These are phyloP conservation scores for Hyalella azteca DNA, from an alignment of 2,888 invertebrate genomes.

Conservation along the genomic window DNA sequence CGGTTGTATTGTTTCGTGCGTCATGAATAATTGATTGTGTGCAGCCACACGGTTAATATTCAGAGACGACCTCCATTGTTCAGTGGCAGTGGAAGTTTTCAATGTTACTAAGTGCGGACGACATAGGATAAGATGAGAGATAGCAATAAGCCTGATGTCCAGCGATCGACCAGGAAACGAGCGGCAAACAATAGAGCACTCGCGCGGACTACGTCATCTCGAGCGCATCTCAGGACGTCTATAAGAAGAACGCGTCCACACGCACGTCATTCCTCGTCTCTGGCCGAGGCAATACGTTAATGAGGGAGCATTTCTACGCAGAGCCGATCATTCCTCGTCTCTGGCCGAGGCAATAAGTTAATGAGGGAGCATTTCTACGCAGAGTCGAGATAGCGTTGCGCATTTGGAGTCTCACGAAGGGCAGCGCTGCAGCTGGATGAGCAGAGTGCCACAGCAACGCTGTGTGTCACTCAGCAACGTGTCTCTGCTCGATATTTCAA, in stretches of 20 bases:
- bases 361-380: too few species aligned
- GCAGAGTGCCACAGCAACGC: too few species aligned
- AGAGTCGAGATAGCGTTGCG: too few species aligned
- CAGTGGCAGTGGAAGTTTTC: constrained; percentile 12
- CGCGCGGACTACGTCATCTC: not conserved
- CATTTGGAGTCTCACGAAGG: too few species aligned
- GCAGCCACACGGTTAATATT: constrained; percentile 22
- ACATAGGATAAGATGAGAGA: not conserved
- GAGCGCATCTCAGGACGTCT: not conserved
- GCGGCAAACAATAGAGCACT: not conserved
- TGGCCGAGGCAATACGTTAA: too few species aligned
- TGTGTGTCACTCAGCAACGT: too few species aligned
- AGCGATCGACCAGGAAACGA: not conserved
- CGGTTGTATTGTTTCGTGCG: not conserved
- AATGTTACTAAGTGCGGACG: constrained; percentile 27
- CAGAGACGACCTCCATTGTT: constrained; percentile 5
- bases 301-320: too few species aligned
- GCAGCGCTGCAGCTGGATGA: too few species aligned
- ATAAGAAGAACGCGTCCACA: not conserved
- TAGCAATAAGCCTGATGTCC: constrained; percentile 27
- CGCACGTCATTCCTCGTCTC: too few species aligned
- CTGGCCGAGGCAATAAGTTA: too few species aligned
- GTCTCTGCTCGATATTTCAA: too few species aligned
- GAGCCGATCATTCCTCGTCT: too few species aligned
- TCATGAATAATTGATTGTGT: constrained; percentile 8